These are phyloP conservation scores for Brachyalestes nurse DNA, from an alignment of 2,797 vertebrate species.

Conservation along the genomic window DNA sequence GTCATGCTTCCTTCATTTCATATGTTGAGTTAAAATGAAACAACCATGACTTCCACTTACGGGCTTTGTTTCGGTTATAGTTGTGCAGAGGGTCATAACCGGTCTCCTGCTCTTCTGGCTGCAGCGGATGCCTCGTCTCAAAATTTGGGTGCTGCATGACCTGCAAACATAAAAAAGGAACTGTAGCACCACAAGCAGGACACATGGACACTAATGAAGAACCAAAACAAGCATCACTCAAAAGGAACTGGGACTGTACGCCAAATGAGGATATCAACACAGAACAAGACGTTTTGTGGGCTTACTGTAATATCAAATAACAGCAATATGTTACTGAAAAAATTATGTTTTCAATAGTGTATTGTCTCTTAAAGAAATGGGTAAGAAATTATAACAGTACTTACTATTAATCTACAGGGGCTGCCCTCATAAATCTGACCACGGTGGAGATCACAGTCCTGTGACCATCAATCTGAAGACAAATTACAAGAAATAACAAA, in stretches of 20 bases:
- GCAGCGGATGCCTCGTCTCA: slow-evolving; percentile 92
- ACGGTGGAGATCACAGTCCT: slow-evolving; percentile 27
- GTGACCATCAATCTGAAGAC: slow-evolving; percentile 35
- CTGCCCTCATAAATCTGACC: slow-evolving; percentile 34
- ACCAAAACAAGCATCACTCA: not conserved
- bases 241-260: not conserved
- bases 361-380: not conserved
- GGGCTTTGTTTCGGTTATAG: slow-evolving; percentile 82
- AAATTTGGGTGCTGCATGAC: slow-evolving; percentile 92
- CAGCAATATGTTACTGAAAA: not conserved
- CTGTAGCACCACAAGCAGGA: slow-evolving; percentile 47
- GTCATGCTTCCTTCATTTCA: not conserved
- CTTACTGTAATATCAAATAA: not conserved
- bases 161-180: slow-evolving; percentile 36
- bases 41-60: slow-evolving; percentile 70
- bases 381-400: slow-evolving; percentile 26
- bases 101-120: slow-evolving; percentile 94
- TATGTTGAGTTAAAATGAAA: not conserved
- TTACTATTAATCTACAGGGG: slow-evolving; percentile 32
- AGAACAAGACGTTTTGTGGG: not conserved
- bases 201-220: not conserved
- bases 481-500: slow-evolving; percentile 28
- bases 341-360: not conserved
- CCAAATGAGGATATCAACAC: not conserved
- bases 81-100: slow-evolving; percentile 90